A percentile compares a stretch with the other conserved stretches of the same genome.
Evolutionary conservation across 2,888 invertebrate species (phyloP).

Genomic region (Lepidochrysops patricia): DNA sequence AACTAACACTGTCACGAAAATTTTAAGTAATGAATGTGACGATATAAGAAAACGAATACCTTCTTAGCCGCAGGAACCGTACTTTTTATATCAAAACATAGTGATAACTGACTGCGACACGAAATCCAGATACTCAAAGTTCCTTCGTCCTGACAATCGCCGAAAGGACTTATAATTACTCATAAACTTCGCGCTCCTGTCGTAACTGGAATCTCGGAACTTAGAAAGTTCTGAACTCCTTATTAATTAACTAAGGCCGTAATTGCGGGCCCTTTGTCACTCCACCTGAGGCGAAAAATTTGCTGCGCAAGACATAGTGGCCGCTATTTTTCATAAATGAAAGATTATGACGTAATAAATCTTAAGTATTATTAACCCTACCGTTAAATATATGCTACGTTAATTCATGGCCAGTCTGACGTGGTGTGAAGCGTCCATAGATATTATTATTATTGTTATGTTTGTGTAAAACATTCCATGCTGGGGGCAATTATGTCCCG

Average conservation of each 20-base stretch:
- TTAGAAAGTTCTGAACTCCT: slow-evolving; percentile 30
- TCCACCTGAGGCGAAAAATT: slow-evolving; percentile 16
- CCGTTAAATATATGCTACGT: too few relatives aligned
- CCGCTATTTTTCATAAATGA: neutral
- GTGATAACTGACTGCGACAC: neutral
- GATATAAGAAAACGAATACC: too few relatives aligned
- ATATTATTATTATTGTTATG: too few relatives aligned
- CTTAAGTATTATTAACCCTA: neutral
- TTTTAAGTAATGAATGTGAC: too few relatives aligned
- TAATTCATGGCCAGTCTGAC: too few relatives aligned
- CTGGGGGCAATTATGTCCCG: too few relatives aligned
- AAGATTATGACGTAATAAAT: neutral
- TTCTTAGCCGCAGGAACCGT: too few relatives aligned
- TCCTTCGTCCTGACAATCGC: slow-evolving; percentile 29
- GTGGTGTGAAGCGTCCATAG: too few relatives aligned
- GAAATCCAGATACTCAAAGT: neutral
- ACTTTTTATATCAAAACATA: too few relatives aligned
- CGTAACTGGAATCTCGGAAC: slow-evolving; percentile 28
- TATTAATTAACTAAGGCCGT: slow-evolving; percentile 57
- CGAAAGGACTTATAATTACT: slow-evolving; percentile 39
- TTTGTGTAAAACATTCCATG: too few relatives aligned
- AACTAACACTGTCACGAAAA: too few relatives aligned
- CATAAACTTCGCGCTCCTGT: slow-evolving; percentile 42
- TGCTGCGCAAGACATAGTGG: neutral
- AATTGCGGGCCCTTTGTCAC: slow-evolving; percentile 36